phyloP scores from a whole-genome alignment of 2,888 invertebrate genomes.

The Aphodius granarius region DNA sequence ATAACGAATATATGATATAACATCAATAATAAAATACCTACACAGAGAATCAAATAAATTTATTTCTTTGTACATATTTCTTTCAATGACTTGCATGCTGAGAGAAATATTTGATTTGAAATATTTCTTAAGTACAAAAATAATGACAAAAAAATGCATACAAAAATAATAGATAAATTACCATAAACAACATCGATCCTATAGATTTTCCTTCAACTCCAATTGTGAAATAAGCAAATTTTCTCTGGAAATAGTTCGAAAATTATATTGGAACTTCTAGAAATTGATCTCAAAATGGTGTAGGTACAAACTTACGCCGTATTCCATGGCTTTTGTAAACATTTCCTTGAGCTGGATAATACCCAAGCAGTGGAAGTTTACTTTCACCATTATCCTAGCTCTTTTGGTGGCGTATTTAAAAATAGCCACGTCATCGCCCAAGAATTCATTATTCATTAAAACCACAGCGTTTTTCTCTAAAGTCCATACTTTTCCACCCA shows the following conservation, averaged over 20 bases:
- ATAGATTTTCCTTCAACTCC: conserved; percentile 52
- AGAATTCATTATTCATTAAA: conserved; percentile 54
- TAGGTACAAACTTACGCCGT: conserved; percentile 36
- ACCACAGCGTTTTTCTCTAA: conserved; percentile 56
- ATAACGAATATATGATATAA: too few relatives aligned
- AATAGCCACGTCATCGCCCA: conserved; percentile 60
- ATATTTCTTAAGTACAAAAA: too few relatives aligned
- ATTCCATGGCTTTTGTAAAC: conserved; percentile 50
- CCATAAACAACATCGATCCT: conserved; percentile 63
- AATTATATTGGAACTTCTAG: background rate
- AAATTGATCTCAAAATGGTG: background rate
- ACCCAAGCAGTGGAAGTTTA: conserved; percentile 56
- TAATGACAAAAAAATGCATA: background rate
- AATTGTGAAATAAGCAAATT: conserved; percentile 60
- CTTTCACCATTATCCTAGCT: conserved; percentile 53
- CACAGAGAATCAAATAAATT: too few relatives aligned
- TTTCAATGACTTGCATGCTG: too few relatives aligned
- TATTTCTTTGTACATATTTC: too few relatives aligned
- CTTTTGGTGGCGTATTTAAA: conserved; percentile 53
- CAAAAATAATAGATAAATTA: conserved; percentile 44
- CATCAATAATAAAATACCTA: too few relatives aligned
- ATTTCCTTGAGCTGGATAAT: conserved; percentile 53
- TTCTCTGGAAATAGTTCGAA: conserved; percentile 53
- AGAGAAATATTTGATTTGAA: too few relatives aligned
- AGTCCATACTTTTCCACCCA: conserved; percentile 56